Base-by-base conservation (phyloP, 1,140 invertebrate species). In the Gonioctena quinquepunctata region DNA sequence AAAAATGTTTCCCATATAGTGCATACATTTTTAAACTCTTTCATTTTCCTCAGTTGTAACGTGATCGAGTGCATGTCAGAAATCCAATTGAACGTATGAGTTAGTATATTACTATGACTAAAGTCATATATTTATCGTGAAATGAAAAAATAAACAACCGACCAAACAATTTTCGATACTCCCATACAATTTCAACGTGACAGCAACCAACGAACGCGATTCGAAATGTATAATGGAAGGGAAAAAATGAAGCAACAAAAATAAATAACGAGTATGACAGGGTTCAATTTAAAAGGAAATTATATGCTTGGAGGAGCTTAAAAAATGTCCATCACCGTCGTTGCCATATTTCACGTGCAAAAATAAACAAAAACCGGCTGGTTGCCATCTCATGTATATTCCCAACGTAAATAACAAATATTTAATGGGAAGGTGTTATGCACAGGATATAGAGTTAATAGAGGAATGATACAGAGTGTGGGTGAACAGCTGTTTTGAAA, bases 231-330 rank as follows among this genome's bases (percentile, higher is more conserved):
- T 69, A 64, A 69, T 56, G 60, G 50, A 60, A 33, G 48, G 62
- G 21, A 62, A 27, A 52, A 52, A 69, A 63, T 50, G 21, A 48
- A 57, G 22, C 49, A 57, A 69, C 54, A 63, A 69, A 42, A 27
- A 56, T 49, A 49, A 42, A 42, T 42, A 42, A 42, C 33, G 33
- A n/a, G 33, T 42, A 52, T 59, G 62, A 62, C 69, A 70, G 69
- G 52, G 56, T 66, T 66, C 69, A 70, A 70, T 70, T 70, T 70
- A 70, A 70, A 63, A 54, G 52, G 59, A 70, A 70, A 70, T 70
- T 70, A 63, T 63, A 70, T 64, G 69, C 52, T 59, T 63, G 19
- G 49, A 26, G 69, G 57, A 56, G 19, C 52, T 54, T 70, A 66
- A 70, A 70, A 70, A 70, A 59, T 70, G 63, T 70, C 62, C 62